Conservation (phyloP, 1,140 invertebrate species). For the Nasonia giraulti region DNA sequence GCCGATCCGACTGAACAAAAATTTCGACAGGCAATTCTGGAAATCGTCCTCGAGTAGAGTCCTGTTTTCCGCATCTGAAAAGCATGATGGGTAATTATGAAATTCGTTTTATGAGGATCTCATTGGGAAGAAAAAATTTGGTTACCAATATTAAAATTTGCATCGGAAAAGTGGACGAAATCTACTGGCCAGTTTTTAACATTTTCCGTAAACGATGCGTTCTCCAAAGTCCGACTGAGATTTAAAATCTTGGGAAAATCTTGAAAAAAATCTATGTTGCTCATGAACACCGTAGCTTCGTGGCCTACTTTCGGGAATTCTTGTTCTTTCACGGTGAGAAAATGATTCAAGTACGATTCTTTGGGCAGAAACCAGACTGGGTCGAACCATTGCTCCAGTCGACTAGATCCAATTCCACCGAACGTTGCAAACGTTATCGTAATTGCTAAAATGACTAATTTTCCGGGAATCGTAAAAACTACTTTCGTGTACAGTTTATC, state of each 20-base stretch:
- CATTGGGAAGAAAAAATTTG: not conserved
- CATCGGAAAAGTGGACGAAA: conserved; percentile 78
- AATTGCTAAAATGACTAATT: conserved; percentile 76
- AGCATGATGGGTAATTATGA: not conserved
- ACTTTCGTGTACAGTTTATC: conserved; percentile 77
- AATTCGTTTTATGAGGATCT: not conserved
- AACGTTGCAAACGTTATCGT: conserved; percentile 77
- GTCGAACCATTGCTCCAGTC: conserved; percentile 85
- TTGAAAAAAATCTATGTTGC: conserved; percentile 79
- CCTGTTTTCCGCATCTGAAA: conserved; percentile 36
- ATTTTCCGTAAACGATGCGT: conserved; percentile 75
- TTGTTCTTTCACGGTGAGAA: conserved; percentile 72
- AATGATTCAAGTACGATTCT: conserved; percentile 81
- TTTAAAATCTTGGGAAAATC: conserved; percentile 79
- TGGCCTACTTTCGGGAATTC: conserved; percentile 81
- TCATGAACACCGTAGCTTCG: conserved; percentile 80
- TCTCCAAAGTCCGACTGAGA: conserved; percentile 74
- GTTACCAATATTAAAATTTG: conserved; percentile 70
- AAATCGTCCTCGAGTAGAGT: conserved; percentile 75
- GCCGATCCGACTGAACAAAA: conserved; percentile 80
- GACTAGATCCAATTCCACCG: conserved; percentile 77
- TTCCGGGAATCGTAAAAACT: conserved; percentile 78
- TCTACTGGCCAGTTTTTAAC: conserved; percentile 79
- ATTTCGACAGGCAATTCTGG: conserved; percentile 79
- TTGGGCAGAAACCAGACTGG: conserved; percentile 85